Base-by-base conservation (phyloP, 92 coral and sea anemone species). In the Siderastrea radians region DNA sequence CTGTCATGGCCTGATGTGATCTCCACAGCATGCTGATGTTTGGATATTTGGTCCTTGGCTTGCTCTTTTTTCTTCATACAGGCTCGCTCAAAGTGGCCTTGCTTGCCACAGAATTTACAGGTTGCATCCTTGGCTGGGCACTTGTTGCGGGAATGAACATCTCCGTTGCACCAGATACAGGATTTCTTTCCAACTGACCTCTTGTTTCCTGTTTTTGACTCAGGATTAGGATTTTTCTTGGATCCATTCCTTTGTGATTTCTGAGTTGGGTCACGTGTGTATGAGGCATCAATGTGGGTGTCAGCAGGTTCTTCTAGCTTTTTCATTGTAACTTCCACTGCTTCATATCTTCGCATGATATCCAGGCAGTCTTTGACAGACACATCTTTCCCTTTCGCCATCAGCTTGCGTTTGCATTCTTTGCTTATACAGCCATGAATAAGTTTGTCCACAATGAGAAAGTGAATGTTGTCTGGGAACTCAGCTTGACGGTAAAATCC, bases 71-170 rank as follows among this genome's bases (percentile, higher is more conserved):
- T 92, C 49, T 68, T 65, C 58, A 89, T 86, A 60, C 95, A 93
- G 14, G 91, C 93, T 60, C 89, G 89, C 57, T 87, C 92, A 91
- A 83, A 87, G 81, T 82, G 92, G 46, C 92, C 94, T 78, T 92
- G 90, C 17, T 88, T 91, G 50, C 87, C 80, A 74, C 94, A 92
- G 72, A 88, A 92, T 44, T 81, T 79, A 72, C 94, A 88, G 13
- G 87, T 84, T 80, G 90, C 66, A 72, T 47, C 81, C 60, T 86
- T 92, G 81, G 95, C 95, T 17, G 93, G 95, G 38, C 38, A 26
- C 38, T 26, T 26, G 38, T 26, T 26, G 38, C 38, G 38, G 38
- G 38, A 26, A 26, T 89, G 88, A 49, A 68, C 64, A 78, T 92
- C 92, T 61, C 72, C 84, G 5, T 78, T 59, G 81, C 90, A 90